Percentiles rank a stretch among this genome's conserved stretches.
Conservation (phyloP, 2,888 invertebrate species). For the Horisme vitalbata region DNA sequence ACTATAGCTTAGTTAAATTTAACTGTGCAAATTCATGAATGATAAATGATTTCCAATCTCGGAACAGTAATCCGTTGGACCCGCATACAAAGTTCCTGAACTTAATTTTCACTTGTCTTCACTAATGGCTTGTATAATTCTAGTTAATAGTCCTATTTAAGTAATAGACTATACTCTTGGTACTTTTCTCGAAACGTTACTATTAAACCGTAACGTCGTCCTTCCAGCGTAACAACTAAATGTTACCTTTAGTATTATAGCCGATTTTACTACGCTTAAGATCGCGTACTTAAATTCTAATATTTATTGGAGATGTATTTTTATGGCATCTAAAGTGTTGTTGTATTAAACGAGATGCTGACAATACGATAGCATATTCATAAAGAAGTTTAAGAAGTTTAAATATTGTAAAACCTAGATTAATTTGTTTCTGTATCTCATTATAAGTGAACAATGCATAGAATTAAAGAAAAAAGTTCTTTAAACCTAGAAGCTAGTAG, state of each 20-base stretch:
- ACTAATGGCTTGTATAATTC: slow-evolving; percentile 25
- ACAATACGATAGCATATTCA: neutral
- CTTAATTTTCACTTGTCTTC: slow-evolving; percentile 23
- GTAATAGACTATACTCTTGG: slow-evolving; percentile 25
- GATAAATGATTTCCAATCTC: neutral
- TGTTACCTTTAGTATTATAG: slow-evolving; percentile 26
- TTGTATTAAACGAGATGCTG: neutral
- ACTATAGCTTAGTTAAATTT: neutral
- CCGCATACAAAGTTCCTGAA: slow-evolving; percentile 42
- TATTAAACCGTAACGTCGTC: slow-evolving; percentile 30
- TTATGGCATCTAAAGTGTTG: slow-evolving; percentile 6
- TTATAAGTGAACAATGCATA: too few species aligned
- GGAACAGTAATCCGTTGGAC: slow-evolving; percentile 19
- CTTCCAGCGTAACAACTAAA: slow-evolving; percentile 28
- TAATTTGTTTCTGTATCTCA: too few species aligned
- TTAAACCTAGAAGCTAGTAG: too few species aligned
- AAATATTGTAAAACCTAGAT: too few species aligned
- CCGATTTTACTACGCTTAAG: slow-evolving; percentile 28
- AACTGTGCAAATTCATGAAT: neutral
- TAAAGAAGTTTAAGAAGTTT: too few species aligned
- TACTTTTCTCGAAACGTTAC: slow-evolving; percentile 27
- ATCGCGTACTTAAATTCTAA: slow-evolving; percentile 20
- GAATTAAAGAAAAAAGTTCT: too few species aligned
- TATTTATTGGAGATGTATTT: slow-evolving; percentile 15
- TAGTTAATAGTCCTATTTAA: slow-evolving; percentile 30